Conservation (phyloP, 2,888 invertebrate genomes). For the Ochropleura plecta region DNA sequence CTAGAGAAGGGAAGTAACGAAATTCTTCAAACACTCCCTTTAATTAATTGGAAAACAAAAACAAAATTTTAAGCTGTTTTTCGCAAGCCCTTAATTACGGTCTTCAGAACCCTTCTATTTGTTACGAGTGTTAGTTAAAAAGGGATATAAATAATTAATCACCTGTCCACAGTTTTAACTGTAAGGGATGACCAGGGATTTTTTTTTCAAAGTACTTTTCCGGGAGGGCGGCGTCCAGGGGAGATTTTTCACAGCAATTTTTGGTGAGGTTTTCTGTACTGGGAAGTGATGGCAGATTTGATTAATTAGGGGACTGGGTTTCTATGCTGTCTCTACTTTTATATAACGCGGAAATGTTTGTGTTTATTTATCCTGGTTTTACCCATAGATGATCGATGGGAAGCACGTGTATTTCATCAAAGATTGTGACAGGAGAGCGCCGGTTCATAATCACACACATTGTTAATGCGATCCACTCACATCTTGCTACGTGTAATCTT, state of each 20-base stretch:
- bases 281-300: slow-evolving; percentile 38
- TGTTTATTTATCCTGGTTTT: slow-evolving; percentile 22
- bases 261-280: slow-evolving; percentile 1
- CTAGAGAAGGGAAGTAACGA: neutral
- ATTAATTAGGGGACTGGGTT: slow-evolving; percentile 38
- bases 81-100: slow-evolving; percentile 53
- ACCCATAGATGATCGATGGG: neutral
- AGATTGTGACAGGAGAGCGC: neutral
- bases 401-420: neutral
- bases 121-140: slow-evolving; percentile 59
- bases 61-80: slow-evolving; percentile 35
- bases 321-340: neutral
- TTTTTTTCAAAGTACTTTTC: slow-evolving; percentile 16
- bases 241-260: slow-evolving; percentile 26
- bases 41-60: slow-evolving; percentile 40
- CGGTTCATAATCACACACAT: neutral
- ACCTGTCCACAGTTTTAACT: slow-evolving; percentile 51
- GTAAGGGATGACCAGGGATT: slow-evolving; percentile 34
- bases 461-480: too few species aligned
- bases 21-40: slow-evolving; percentile 15
- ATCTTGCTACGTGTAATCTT: too few species aligned
- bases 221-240: neutral
- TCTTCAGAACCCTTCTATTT: slow-evolving; percentile 43
- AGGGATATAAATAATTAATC: slow-evolving; percentile 63
- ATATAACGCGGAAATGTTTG: neutral